Percentiles rank a stretch among this genome's conserved stretches.
Evolutionary conservation across 1,140 invertebrate species (phyloP).

Genomic region (Polypedilum vanderplanki): DNA sequence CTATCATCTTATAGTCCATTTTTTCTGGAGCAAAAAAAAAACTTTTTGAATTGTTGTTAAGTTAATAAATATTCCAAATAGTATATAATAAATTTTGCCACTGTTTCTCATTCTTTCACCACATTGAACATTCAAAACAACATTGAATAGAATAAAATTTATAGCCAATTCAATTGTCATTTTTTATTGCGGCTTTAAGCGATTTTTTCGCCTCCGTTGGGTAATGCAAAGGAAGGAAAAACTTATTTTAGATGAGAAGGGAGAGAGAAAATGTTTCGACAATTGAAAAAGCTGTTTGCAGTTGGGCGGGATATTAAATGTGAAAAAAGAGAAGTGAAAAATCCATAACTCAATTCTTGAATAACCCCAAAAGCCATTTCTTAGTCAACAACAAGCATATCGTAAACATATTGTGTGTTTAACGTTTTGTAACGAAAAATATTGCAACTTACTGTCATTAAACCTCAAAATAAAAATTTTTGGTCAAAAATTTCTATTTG

Average conservation of each 20-base stretch:
- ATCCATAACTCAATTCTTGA: conserved; percentile 18
- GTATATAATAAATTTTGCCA: background rate
- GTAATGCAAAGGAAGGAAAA: background rate
- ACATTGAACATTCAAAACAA: background rate
- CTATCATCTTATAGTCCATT: background rate
- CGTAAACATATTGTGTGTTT: too few relatives aligned
- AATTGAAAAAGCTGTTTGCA: background rate
- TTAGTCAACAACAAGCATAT: background rate
- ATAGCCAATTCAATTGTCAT: background rate
- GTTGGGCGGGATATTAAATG: conserved; percentile 4
- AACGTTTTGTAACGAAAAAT: too few relatives aligned
- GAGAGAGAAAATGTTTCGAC: background rate
- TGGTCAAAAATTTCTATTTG: too few relatives aligned
- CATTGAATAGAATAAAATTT: background rate
- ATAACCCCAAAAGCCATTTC: background rate
- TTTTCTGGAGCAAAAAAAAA: too few relatives aligned
- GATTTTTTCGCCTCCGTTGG: background rate
- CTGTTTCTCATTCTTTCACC: background rate
- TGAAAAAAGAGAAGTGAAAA: too few relatives aligned
- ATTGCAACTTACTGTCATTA: too few relatives aligned
- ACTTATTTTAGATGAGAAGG: conserved; percentile 1
- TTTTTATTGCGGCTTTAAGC: background rate
- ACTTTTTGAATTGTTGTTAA: background rate
- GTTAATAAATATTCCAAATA: background rate
- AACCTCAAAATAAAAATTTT: too few relatives aligned